These are phyloP conservation scores for Diplolepis rosae DNA, from an alignment of 2,888 invertebrate genomes.

Conservation along the genomic window DNA sequence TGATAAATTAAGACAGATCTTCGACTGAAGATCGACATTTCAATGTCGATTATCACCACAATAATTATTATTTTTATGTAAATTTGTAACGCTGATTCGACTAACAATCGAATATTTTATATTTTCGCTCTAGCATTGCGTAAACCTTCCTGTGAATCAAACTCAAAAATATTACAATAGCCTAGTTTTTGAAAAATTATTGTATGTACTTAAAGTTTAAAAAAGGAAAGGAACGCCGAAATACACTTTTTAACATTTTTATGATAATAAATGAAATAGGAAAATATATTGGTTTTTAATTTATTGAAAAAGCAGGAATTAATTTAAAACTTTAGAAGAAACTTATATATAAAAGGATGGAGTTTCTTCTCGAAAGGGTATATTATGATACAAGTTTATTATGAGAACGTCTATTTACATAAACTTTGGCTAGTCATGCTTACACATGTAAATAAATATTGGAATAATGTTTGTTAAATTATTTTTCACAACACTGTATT, in stretches of 20 bases:
- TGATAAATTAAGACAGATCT: conserved; percentile 25
- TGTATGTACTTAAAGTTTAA: conserved; percentile 21
- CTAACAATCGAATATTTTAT: conserved; percentile 25
- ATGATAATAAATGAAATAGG: conserved; percentile 21
- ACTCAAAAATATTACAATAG: conserved; percentile 6
- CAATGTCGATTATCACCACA: conserved; percentile 5
- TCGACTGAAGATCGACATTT: conserved; percentile 21
- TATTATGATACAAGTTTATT: conserved; percentile 61
- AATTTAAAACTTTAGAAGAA: background rate
- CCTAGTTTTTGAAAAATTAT: conserved; percentile 7
- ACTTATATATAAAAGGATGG: background rate
- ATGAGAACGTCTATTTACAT: conserved; percentile 70
- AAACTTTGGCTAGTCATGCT: conserved; percentile 65
- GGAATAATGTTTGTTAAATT: conserved; percentile 62
- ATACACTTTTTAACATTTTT: conserved; percentile 26
- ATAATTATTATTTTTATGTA: conserved; percentile 12
- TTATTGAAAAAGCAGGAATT: background rate
- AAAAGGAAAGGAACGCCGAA: conserved; percentile 5
- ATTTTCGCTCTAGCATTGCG: conserved; percentile 10
- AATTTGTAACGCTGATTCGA: conserved; percentile 10
- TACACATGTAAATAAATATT: conserved; percentile 58
- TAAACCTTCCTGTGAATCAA: conserved; percentile 7
- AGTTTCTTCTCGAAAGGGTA: background rate
- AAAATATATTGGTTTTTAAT: background rate
- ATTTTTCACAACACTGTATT: conserved; percentile 63